Evolutionary conservation across 1,140 invertebrate genomes (phyloP).

Genomic region (Calliopsis andreniformis): DNA sequence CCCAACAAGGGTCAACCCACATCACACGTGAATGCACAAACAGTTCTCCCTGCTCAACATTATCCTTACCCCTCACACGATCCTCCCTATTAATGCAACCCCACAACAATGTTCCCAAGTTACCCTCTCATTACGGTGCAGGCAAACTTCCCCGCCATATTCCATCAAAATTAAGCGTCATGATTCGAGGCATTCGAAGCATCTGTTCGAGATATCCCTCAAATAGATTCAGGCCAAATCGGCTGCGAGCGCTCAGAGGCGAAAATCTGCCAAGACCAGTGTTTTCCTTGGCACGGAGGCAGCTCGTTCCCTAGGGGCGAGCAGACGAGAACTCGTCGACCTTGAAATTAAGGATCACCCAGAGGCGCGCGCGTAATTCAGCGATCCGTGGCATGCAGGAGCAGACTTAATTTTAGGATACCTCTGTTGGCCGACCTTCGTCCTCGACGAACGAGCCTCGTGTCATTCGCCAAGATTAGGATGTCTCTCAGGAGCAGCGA

Average conservation of each 20-base stretch:
- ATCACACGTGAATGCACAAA: too few species aligned
- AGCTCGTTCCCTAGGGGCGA: background rate
- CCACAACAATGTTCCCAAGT: too few species aligned
- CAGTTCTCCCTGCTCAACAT: too few species aligned
- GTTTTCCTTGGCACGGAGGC: background rate
- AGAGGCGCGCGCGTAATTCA: background rate
- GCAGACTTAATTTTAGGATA: background rate
- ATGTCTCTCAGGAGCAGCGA: background rate
- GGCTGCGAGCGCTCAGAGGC: background rate
- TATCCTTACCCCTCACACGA: too few species aligned
- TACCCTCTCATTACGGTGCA: too few species aligned
- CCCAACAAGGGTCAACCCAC: too few species aligned
- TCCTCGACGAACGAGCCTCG: background rate
- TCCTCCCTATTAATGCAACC: too few species aligned
- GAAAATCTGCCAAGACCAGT: background rate
- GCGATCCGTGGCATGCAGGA: background rate
- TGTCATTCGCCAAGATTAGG: background rate
- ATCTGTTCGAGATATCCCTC: too few species aligned
- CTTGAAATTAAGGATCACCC: slow-evolving; percentile 1
- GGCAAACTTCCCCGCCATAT: background rate
- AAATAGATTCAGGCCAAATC: background rate
- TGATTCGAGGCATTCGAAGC: too few species aligned
- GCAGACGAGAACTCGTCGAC: background rate
- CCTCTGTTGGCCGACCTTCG: background rate
- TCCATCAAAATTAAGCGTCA: background rate